These are phyloP conservation scores for Lonchura striata DNA, from an alignment of 2,113 vertebrate genomes.

Conservation along the genomic window DNA sequence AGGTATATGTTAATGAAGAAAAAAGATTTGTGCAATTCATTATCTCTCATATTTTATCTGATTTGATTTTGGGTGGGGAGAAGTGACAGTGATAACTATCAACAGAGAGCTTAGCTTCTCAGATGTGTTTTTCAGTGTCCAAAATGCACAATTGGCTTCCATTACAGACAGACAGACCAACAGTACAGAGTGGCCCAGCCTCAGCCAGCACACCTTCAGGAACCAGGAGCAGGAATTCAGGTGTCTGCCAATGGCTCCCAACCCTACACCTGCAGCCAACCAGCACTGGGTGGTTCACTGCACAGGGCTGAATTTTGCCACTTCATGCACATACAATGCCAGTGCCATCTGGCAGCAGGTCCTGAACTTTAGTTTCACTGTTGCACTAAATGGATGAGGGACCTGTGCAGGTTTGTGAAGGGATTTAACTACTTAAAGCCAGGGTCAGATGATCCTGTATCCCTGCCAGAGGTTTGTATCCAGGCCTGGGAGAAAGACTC, in stretches of 20 bases:
- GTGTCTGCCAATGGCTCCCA: rapidly evolving
- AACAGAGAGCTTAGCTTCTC: not conserved
- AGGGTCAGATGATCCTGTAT: rapidly evolving
- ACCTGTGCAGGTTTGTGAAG: not conserved
- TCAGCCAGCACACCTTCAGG: not conserved
- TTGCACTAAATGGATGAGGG: not conserved
- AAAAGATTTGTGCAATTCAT: not conserved
- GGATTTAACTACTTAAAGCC: not conserved
- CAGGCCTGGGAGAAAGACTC: not conserved
- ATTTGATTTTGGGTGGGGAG: not conserved
- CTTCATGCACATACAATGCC: not conserved
- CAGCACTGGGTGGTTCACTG: not conserved
- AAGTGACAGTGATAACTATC: not conserved
- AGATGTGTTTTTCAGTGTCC: not conserved
- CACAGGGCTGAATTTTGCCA: not conserved
- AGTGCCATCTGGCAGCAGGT: not conserved
- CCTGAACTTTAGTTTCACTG: not conserved
- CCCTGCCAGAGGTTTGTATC: not conserved
- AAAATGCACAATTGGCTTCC: not conserved
- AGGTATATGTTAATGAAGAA: not conserved
- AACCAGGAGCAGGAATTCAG: not conserved
- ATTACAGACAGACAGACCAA: not conserved
- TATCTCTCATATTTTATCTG: not conserved
- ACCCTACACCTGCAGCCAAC: not conserved
- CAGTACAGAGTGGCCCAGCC: not conserved